phyloP scores from a whole-genome alignment of 2,888 invertebrate species.

The Calameuta idolon region DNA sequence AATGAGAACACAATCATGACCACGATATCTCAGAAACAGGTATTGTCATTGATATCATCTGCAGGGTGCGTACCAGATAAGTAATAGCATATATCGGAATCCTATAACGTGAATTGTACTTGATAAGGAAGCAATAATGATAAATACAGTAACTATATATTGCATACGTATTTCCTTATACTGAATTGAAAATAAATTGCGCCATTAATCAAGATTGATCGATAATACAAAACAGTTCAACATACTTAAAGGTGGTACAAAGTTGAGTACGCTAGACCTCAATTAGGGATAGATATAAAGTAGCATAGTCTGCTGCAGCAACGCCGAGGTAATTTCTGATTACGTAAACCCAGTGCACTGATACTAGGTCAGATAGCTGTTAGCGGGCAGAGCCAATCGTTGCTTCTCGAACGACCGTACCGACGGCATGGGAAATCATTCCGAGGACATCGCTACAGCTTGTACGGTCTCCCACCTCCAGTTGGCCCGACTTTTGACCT shows the following conservation, averaged over 20 bases:
- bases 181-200: background rate
- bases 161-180: background rate
- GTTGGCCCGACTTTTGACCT: background rate
- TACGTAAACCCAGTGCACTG: background rate
- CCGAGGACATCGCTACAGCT: background rate
- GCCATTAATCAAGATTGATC: background rate
- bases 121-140: background rate
- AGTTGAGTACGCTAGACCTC: background rate
- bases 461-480: background rate
- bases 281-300: background rate
- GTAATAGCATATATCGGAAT: background rate
- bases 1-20: background rate
- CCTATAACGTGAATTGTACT: background rate
- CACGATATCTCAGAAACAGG: background rate
- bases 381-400: background rate
- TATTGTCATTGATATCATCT: background rate
- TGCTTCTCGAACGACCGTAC: background rate
- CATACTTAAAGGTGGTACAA: background rate
- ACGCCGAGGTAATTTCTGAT: background rate
- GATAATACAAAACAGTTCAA: background rate
- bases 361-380: background rate
- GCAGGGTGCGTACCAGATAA: background rate
- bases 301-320: background rate
- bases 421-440: background rate
- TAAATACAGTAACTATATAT: background rate